Base-by-base conservation (phyloP, 2,113 vertebrate species). In the Mormyrus iriodes region DNA sequence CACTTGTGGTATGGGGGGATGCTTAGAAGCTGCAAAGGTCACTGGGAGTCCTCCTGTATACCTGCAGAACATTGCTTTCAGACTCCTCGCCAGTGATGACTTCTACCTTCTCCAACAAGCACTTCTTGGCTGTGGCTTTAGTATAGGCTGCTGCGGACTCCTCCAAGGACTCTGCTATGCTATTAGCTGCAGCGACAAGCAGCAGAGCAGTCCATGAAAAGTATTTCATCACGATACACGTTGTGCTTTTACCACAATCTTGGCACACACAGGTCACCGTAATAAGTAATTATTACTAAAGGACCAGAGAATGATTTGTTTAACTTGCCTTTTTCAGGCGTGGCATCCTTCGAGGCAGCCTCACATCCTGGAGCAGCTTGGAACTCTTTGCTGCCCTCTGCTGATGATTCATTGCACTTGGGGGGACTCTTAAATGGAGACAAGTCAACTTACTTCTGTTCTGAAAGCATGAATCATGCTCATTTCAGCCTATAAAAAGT, bases 111-210 rank as follows among this genome's bases (percentile, higher is more conserved):
- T 96, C 96, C 88, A 97, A 89, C 15, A 98, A 93, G 90, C 97
- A 97, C 88, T 95, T 96, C 90, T 95, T 94, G 1, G 97, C 96
- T 0, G 96, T 97, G 2, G 97, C 96, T 93, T 97, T 97, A 69
- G 97, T 97, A 79, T 97, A 97, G 84, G 97, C 96, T 0, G 97
- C 97, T 0, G 97, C 97, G 0, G 97, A 97, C 91, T 97, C 96
- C 0, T 95, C 97, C 94, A 97, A 94, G 0, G 97, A 97, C 90
- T 97, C 97, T 90, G 95, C 93, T 92, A 95, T 91, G 89, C 94
- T 93, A 91, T 94, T 93, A 90, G 94, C 95, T 96, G 90, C 88
- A 94, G 88, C 90, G 92, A 83, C 52, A 84, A 51, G 86, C 9
- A 31, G 19, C 31, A 82, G n/a, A 15, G 10, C 2, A 82, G 17